Percentiles rank a stretch among this genome's conserved stretches.
These are phyloP conservation scores for Lydus trimaculatus DNA, from an alignment of 2,888 invertebrate species.

Conservation along the genomic window DNA sequence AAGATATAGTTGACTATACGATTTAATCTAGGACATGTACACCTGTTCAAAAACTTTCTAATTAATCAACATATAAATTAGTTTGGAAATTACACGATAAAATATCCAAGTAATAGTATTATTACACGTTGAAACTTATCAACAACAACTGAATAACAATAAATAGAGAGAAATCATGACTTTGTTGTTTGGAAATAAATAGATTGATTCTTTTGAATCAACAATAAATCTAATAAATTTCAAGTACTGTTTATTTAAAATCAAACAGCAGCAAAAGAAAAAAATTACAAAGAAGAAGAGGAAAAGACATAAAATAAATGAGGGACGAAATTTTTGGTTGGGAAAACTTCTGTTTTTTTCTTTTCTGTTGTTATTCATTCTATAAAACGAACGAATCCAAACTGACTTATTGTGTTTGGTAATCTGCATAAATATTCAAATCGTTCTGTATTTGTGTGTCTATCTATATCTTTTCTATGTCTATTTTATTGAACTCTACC, in stretches of 20 bases:
- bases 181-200: background rate
- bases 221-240: conserved; percentile 41
- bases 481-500: conserved; percentile 45
- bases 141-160: too few relatives aligned
- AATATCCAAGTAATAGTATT: conserved; percentile 42
- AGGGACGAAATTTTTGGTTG: conserved; percentile 36
- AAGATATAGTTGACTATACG: conserved; percentile 47
- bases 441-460: conserved; percentile 41
- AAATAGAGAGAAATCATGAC: too few relatives aligned
- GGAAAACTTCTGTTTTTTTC: conserved; percentile 35
- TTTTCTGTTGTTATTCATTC: conserved; percentile 31
- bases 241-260: conserved; percentile 33
- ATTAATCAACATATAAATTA: conserved; percentile 56
- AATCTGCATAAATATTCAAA: conserved; percentile 54
- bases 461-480: conserved; percentile 1
- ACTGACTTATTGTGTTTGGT: conserved; percentile 42
- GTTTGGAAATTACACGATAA: conserved; percentile 37
- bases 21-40: conserved; percentile 53
- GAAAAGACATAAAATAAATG: conserved; percentile 14
- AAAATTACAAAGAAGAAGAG: background rate
- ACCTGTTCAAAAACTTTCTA: conserved; percentile 53
- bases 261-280: background rate
- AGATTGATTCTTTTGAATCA: conserved; percentile 42
- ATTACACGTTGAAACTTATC: too few relatives aligned
- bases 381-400: conserved; percentile 39